Evolutionary conservation across 2,113 vertebrate species (phyloP).

Genomic region (Ictalurus punctatus): DNA sequence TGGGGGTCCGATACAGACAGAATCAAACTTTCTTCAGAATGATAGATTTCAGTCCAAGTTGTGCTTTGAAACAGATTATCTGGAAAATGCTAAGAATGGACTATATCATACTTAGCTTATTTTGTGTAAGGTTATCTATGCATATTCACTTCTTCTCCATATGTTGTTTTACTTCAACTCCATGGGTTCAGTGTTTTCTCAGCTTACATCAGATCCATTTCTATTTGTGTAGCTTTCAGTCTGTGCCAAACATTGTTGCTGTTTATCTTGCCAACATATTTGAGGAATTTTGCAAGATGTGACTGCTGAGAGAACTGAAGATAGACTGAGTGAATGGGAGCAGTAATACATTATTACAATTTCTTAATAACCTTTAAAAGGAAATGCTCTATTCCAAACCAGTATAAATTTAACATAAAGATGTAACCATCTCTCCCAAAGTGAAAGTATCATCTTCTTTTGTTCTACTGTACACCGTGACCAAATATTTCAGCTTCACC

Average conservation of each 20-base stretch:
- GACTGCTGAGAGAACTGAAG: background rate
- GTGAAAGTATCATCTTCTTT: background rate
- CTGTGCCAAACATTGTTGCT: slow-evolving; percentile 10
- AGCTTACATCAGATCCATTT: slow-evolving; percentile 22
- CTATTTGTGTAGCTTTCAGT: slow-evolving; percentile 23
- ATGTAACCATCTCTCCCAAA: background rate
- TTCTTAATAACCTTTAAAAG: background rate
- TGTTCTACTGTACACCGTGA: background rate
- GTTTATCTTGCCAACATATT: slow-evolving; percentile 22
- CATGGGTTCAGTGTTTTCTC: slow-evolving; percentile 17
- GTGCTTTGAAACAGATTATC: background rate
- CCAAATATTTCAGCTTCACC: background rate
- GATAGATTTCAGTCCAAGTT: background rate
- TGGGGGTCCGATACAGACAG: background rate
- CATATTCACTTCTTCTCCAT: background rate
- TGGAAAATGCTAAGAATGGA: background rate
- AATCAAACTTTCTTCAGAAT: slow-evolving; percentile 7
- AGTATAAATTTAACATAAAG: background rate
- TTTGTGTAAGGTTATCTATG: background rate
- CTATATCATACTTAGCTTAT: background rate
- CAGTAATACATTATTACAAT: background rate
- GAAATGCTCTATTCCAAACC: background rate
- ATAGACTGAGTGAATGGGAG: background rate
- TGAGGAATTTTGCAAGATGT: background rate
- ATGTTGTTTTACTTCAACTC: slow-evolving; percentile 11